Conservation (phyloP, 2,888 invertebrate genomes). For the Ypsolopha sequella region DNA sequence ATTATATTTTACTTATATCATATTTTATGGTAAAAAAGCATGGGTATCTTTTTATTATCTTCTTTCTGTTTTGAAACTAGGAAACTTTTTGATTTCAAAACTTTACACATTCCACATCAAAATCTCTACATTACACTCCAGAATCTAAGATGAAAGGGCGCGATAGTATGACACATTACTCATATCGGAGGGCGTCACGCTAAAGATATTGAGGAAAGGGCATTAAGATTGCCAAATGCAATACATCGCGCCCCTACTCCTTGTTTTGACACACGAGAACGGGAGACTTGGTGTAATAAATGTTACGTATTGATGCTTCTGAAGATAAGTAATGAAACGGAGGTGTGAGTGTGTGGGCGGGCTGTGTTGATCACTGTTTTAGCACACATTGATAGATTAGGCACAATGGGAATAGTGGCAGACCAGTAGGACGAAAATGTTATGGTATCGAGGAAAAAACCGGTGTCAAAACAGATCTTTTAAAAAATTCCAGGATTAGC, state of each 20-base stretch:
- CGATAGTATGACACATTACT: slow-evolving; percentile 65
- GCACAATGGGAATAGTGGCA: no score
- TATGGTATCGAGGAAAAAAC: no score
- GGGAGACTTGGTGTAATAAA: slow-evolving; percentile 39
- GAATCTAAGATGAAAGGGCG: slow-evolving; percentile 46
- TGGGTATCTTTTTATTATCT: no score
- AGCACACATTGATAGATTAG: no score
- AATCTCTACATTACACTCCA: neutral
- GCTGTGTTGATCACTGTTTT: no score
- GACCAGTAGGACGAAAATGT: no score
- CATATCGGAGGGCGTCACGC: slow-evolving; percentile 62
- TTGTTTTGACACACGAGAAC: slow-evolving; percentile 51
- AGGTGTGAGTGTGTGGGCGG: neutral
- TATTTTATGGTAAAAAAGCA: no score
- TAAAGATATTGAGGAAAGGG: slow-evolving; percentile 68
- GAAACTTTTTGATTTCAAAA: no score
- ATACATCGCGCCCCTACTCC: slow-evolving; percentile 59
- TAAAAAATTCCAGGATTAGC: no score
- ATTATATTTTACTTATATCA: no score
- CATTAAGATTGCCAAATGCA: slow-evolving; percentile 68
- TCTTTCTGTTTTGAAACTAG: no score
- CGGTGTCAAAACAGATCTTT: no score
- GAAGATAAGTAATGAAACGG: slow-evolving; percentile 63
- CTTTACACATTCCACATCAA: neutral
- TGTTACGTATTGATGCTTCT: slow-evolving; percentile 68